Conservation (phyloP, 2,797 vertebrate genomes). For the Hydrophis major region DNA sequence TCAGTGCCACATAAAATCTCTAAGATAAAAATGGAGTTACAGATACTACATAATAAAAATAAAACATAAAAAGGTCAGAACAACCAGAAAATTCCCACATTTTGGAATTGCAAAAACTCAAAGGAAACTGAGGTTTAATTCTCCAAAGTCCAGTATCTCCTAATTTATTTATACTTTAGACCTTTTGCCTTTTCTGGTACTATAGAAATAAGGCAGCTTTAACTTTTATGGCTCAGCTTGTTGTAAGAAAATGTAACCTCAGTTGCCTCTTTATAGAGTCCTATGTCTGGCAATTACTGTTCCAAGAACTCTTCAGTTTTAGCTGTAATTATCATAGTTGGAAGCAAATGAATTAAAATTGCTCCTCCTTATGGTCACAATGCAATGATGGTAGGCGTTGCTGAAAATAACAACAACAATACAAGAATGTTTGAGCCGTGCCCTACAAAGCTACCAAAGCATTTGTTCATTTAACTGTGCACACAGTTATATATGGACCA, state of each 20-base stretch:
- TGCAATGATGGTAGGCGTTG: not conserved
- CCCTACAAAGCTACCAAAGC: not conserved
- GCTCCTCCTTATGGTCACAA: not conserved
- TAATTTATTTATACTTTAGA: not conserved
- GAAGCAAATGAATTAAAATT: constrained; percentile 1
- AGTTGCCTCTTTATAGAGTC: not conserved
- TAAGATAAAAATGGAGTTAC: not conserved
- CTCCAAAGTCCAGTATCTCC: not conserved
- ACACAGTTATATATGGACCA: not conserved
- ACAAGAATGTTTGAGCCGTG: not conserved
- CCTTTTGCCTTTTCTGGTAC: not conserved
- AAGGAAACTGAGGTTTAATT: not conserved
- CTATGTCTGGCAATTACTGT: not conserved
- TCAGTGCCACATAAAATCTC: constrained; percentile 7
- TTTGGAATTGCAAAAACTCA: not conserved
- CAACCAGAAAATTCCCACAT: not conserved
- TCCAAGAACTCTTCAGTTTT: not conserved
- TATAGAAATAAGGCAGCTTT: not conserved
- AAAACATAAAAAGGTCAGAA: constrained; percentile 1
- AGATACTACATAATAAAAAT: not conserved
- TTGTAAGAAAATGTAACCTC: not conserved
- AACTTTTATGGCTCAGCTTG: not conserved
- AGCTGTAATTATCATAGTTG: not conserved
- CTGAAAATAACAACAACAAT: not conserved
- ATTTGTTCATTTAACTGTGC: not conserved